Evolutionary conservation across 2,888 invertebrate species (phyloP), one percentile per base, ranked within the genome.

Genomic region (Drosophila putrida): DNA sequence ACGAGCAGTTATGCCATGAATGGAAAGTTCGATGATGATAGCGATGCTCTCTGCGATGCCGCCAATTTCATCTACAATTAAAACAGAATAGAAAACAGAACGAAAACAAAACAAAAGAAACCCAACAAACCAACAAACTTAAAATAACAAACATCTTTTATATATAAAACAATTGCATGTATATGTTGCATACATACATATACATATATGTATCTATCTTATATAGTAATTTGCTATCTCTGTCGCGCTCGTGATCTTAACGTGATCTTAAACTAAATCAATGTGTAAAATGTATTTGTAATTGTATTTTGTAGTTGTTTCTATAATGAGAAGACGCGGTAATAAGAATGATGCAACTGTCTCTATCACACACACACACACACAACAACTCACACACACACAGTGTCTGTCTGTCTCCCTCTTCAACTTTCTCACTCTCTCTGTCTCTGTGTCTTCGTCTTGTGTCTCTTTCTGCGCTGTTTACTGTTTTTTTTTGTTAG

Each of bases 61-160:
- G 91, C 91, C 65, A 92, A 91, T 70, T 92, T 92, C 39, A 92
- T 92, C 44, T 92, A 92, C 68, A 91, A 92, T 82, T 92, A 90
- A 90, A 92, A 8, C 36, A 28, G 6, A 31, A 6, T 31, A 3
- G 31, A 6, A 31, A 28, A 28, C 28, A 8, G 1, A 28, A 28
- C 2, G 0, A 31, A 31, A 31, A 20, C 20, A 20, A 20, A 20
- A 20, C 20, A 20, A 20, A 3, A 20, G 20, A 20, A 20, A 20
- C 2, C 20, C 11, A 10, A 35, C 4, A 31, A 33, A 35, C 28
- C 20, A 20, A 20, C 20, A 20, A 20, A 20, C 20, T 20, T 20
- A 20, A 20, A 20, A 3, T 20, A 20, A 20, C 20, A 20, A 20
- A 20, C n/a, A 20, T 20, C 20, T 20, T 20, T 20, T 20, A 20